Base-by-base conservation (phyloP, 30 jellyfish, hydroid and myxozoan genomes). In the Chrysaora quinquecirrha region DNA sequence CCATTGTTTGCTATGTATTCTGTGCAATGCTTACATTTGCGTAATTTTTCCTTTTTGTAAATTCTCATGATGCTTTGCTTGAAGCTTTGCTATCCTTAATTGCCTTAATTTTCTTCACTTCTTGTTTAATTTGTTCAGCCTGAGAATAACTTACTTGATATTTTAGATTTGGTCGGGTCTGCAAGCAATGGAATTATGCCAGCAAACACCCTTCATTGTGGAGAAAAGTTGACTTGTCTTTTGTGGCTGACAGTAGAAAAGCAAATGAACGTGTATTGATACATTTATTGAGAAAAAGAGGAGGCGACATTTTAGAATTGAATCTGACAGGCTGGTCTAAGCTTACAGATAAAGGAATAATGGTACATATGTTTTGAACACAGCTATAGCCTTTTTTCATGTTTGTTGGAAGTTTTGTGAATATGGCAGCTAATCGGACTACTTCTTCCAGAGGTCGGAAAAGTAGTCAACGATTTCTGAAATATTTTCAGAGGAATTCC, bases 171-270 rank as follows among this genome's bases (percentile, higher is more conserved):
- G 70, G 80, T 30, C 68, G 29, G 48, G 73, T 74, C 0, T 82
- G 92, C 79, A 48, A 60, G 49, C 92, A 82, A 63, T 82, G 92
- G 92, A 19, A 60, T 48, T 30, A 69, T 82, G 77, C 83, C 28
- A 60, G 83, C 0, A 71, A 58, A 28, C 86, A 69, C n/a, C 92
- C 85, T 35, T 68, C 85, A n/a, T 73, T 82, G 18, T 82, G 92
- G 92, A 32, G 23, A 18, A 82, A 33, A 60, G 73, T 70, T 30
- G 92, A 82, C 56, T 64, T 82, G 63, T 68, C 92, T 16, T 82
- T 82, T 46, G 32, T 82, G 92, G 34, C 85, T 43, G 43, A 70
- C 34, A 38, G 71, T 4, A 12, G 21, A 19, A 68, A 54, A 69
- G 92, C 92, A 46, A 82, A 69, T 46, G 92, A 82, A 28, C 32